Evolutionary conservation across 2,797 vertebrate species (phyloP), one percentile per base, ranked within the genome.

Genomic region (Atherinosoma microstoma): DNA sequence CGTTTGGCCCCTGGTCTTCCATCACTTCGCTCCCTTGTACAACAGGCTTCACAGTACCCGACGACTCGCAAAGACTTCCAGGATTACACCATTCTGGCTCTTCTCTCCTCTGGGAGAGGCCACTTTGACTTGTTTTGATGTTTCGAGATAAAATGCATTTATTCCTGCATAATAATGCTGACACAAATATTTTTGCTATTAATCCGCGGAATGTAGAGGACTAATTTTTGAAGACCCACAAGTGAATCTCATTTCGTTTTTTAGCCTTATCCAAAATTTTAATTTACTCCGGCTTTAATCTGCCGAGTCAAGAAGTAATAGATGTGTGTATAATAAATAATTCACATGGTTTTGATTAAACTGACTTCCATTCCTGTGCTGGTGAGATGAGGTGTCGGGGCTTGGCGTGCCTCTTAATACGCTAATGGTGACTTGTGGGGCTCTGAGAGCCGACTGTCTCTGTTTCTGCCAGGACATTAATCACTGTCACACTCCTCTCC

Each of bases 391-490:
- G 3, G 54, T 6, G 69, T 27, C 12, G 30, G 22, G 60, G 51
- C 29, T 13, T 0, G 18, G 49, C n/a, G 1, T 32, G 60, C 64
- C 32, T 78, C 70, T 78, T 32, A 27, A 58, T 36, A 40, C 86
- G 65, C n/a, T 0, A 74, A 66, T 0, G 42, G 67, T 32, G 79
- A 73, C 30, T 68, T 9, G 65, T 53, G 36, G 69, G 78, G 75
- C 71, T 75, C 70, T 42, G 63, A 82, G 83, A 88, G 84, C 79
- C 57, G 66, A 83, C 86, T 49, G 89, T 89, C 88, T 90, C 77
- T 30, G 82, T 86, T 91, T 88, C 80, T 86, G 78, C 89, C 83
- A 72, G 91, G 88, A 83, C 90, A 95, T 95, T 94, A 93, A 95
- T 95, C 94, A 95, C 87, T 92, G 93, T 94, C 93, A 88, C 91